Conservation (phyloP, 2,797 vertebrate species). For the Heterohyrax brucei region DNA sequence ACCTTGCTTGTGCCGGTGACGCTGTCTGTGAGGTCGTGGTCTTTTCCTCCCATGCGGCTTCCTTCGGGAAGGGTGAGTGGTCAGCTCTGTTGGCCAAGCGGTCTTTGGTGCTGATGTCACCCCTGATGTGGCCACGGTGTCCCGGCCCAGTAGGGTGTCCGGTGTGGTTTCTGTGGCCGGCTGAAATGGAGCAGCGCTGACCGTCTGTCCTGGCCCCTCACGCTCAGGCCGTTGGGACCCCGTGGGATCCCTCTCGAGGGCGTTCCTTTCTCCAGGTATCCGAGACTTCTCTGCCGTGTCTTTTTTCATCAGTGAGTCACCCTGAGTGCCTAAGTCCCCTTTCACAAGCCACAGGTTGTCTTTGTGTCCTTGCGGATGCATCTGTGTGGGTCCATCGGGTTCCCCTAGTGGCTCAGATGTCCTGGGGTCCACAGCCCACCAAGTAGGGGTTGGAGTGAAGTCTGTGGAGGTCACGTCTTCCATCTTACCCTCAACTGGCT, state of each 20-base stretch:
- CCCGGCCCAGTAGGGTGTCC: conserved; percentile 39
- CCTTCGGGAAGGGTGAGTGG: conserved; percentile 87
- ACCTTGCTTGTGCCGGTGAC: conserved; percentile 88
- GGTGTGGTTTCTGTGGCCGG: neutral
- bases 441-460: neutral
- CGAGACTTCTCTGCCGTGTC: neutral
- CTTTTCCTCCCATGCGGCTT: conserved; percentile 90
- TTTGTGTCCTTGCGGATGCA: neutral
- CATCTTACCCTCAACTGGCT: neutral
- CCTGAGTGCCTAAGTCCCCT: neutral
- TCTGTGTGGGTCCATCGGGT: neutral
- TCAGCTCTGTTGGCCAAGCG: neutral
- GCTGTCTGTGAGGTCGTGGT: conserved; percentile 90
- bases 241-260: neutral
- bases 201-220: neutral
- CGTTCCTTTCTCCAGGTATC: neutral
- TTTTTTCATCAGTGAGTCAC: rapidly evolving
- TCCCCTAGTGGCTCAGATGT: neutral
- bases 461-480: rapidly evolving
- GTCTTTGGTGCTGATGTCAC: conserved; percentile 57
- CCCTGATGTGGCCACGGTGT: neutral
- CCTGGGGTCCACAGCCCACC: neutral
- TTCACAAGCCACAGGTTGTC: neutral
- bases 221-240: neutral
- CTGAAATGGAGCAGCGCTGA: neutral